Percentiles rank a stretch among this genome's conserved stretches.
Conservation (phyloP, 2,113 vertebrate species). For the Lepisosteus oculatus region DNA sequence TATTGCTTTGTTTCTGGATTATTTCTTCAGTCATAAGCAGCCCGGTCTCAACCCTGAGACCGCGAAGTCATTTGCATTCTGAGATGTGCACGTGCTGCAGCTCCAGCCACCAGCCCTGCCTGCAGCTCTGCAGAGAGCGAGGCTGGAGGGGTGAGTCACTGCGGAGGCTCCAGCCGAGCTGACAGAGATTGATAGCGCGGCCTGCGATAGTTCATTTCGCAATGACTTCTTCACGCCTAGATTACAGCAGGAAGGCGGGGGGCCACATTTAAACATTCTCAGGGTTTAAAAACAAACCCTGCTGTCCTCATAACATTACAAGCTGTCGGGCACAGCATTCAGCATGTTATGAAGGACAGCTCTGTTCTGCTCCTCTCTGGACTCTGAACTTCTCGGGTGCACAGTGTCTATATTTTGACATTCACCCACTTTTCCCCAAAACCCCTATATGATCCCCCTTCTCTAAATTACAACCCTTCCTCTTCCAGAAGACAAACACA, state of each 20-base stretch:
- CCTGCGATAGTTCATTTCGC: not conserved
- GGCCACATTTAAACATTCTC: not conserved
- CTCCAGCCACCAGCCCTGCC: constrained; percentile 1
- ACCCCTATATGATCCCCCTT: not conserved
- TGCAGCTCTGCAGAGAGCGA: not conserved
- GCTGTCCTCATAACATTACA: not conserved
- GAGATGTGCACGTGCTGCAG: not conserved
- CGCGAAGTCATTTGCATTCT: not conserved
- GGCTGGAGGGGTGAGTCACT: not conserved
- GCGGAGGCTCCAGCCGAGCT: not conserved
- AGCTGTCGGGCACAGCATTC: not conserved
- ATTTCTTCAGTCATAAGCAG: too few relatives aligned
- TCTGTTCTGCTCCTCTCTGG: too few relatives aligned
- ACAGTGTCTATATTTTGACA: too few relatives aligned
- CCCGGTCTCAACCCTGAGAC: too few relatives aligned
- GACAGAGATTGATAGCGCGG: constrained; percentile 18
- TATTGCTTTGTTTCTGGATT: too few relatives aligned
- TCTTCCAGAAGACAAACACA: too few relatives aligned
- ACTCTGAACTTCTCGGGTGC: too few relatives aligned
- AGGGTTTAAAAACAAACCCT: not conserved
- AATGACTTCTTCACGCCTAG: not conserved
- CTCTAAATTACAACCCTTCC: not conserved
- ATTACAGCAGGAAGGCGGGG: not conserved
- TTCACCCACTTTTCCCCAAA: too few relatives aligned
- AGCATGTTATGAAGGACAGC: not conserved